These are phyloP conservation scores for Bombus huntii DNA, from an alignment of 1,140 invertebrate genomes.

Conservation along the genomic window DNA sequence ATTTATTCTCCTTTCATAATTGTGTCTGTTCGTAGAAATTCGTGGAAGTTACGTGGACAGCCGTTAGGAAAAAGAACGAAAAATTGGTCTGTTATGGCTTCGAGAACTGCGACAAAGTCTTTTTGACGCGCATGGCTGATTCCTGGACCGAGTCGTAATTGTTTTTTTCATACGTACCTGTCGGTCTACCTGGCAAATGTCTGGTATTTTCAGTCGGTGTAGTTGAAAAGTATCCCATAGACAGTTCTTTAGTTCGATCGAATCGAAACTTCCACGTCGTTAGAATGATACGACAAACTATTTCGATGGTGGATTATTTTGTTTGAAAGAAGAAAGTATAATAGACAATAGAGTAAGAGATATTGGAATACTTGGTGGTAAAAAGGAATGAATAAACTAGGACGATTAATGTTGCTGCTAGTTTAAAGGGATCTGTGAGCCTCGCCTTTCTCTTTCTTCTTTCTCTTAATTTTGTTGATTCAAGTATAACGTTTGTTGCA, in stretches of 20 bases:
- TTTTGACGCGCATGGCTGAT: conserved; percentile 61
- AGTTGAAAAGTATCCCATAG: neutral
- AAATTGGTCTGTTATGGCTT: conserved; percentile 20
- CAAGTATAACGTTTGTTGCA: neutral
- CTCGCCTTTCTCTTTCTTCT: neutral
- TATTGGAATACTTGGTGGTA: neutral
- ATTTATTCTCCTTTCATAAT: conserved; percentile 13
- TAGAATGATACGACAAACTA: neutral
- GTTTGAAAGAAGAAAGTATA: neutral
- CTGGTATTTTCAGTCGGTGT: neutral
- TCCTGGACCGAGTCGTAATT: conserved; percentile 23
- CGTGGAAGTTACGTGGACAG: conserved; percentile 48
- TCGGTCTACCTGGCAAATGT: neutral
- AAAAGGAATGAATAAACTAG: neutral
- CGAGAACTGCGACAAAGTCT: conserved; percentile 52
- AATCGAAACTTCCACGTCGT: neutral
- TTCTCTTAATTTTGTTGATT: neutral
- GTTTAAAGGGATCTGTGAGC: neutral
- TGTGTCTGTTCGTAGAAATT: conserved; percentile 36
- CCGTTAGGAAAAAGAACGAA: neutral
- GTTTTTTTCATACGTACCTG: conserved; percentile 40
- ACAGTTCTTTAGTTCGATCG: neutral
- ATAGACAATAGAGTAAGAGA: neutral
- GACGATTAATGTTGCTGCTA: neutral
- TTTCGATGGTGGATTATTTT: neutral